phyloP scores from a whole-genome alignment of 2,797 vertebrate genomes.

The Phrynocephalus guinanensis region DNA sequence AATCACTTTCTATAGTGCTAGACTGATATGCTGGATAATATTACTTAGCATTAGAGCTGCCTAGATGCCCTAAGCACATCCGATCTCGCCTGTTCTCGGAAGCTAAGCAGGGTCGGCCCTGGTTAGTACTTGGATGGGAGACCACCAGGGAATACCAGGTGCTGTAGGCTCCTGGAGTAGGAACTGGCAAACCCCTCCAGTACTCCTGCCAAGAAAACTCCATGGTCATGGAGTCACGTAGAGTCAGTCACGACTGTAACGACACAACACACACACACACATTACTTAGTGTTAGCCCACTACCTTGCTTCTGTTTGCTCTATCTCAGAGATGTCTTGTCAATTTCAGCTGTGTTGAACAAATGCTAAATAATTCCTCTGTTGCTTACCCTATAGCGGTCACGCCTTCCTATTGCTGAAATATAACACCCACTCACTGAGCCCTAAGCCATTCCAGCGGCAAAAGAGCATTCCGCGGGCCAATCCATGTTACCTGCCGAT shows the following conservation, averaged over 20 bases:
- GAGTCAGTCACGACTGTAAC: no score
- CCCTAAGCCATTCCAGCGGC: neutral
- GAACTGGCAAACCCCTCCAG: no score
- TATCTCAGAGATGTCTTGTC: neutral
- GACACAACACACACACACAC: neutral
- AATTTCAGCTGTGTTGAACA: neutral
- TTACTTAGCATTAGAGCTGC: no score
- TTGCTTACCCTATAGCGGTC: neutral
- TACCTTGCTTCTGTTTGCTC: neutral
- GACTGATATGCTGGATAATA: neutral
- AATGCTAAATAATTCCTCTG: neutral
- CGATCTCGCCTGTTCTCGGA: no score
- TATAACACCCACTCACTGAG: neutral
- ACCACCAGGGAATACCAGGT: no score
- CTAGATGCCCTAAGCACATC: no score
- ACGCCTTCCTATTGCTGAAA: neutral
- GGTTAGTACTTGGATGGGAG: no score
- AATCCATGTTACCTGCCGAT: slow-evolving; percentile 79
- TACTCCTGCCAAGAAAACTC: no score
- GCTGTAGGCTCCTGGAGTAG: no score
- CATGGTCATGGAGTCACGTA: no score
- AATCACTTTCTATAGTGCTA: no score
- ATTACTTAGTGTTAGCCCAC: neutral
- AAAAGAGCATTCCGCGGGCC: neutral
- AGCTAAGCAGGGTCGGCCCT: no score